Conservation (phyloP, 92 coral and sea anemone species). For the Virgularia gustaviana region DNA sequence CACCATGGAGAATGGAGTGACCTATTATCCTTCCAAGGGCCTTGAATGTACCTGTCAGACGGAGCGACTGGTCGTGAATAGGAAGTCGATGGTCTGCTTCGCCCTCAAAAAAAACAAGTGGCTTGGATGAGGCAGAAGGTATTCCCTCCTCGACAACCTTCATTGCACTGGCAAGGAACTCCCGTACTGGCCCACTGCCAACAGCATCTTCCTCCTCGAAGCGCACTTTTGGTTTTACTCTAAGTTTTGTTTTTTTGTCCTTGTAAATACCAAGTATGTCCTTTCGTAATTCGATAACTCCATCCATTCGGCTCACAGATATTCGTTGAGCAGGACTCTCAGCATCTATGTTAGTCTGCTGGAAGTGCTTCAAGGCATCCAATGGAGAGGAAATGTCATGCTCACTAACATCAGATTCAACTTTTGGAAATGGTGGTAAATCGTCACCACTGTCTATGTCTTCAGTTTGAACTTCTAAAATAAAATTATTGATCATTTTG, state of each 20-base stretch:
- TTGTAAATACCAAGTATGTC: conserved; percentile 55
- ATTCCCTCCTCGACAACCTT: conserved; percentile 59
- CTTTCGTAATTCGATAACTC: conserved; percentile 31
- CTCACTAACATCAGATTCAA: no score
- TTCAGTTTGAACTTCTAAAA: no score
- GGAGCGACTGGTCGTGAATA: conserved; percentile 51
- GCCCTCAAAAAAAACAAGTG: conserved; percentile 58
- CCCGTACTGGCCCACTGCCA: conserved; percentile 37
- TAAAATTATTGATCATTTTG: no score
- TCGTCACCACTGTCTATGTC: no score
- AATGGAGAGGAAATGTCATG: no score
- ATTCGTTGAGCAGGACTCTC: conserved; percentile 43
- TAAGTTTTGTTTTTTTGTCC: conserved; percentile 33
- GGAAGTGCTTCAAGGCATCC: conserved; percentile 17
- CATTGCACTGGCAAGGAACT: conserved; percentile 47
- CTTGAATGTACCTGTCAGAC: conserved; percentile 46
- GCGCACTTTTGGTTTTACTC: conserved; percentile 35
- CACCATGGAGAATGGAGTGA: conserved; percentile 59
- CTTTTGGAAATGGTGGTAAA: no score
- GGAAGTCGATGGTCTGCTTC: conserved; percentile 50
- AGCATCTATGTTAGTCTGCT: neutral
- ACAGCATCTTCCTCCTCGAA: conserved; percentile 64
- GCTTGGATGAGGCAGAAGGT: conserved; percentile 30
- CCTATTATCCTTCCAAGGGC: conserved; percentile 56
- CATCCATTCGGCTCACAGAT: conserved; percentile 47